phyloP scores from a whole-genome alignment of 2,113 vertebrate species.

The Oncorhynchus mykiss region DNA sequence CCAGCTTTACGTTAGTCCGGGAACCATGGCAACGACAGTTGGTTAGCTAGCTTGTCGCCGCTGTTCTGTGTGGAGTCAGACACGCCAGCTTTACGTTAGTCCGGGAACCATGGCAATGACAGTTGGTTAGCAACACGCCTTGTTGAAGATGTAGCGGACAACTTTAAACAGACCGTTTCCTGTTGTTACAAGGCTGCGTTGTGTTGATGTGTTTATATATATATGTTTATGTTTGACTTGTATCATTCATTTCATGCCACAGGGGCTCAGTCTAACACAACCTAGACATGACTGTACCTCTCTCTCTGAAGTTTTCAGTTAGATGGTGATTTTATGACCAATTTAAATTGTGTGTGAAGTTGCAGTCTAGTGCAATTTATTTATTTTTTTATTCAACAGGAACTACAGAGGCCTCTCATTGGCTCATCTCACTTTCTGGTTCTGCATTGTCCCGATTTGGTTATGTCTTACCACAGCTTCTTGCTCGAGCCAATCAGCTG shows the following conservation, averaged over 20 bases:
- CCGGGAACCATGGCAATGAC: no score
- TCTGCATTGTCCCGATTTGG: conserved; percentile 46
- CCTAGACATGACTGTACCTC: conserved; percentile 11
- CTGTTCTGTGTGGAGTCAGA: no score
- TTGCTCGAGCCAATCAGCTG: conserved; percentile 97
- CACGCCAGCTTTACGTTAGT: no score
- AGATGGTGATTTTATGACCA: not conserved
- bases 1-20: no score
- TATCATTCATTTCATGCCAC: conserved; percentile 45
- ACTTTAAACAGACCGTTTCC: no score
- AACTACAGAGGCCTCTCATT: conserved; percentile 30
- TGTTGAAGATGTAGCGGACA: no score
- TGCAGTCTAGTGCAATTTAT: not conserved
- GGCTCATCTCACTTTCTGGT: conserved; percentile 55
- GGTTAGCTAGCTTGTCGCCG: no score
- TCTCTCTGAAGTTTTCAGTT: not conserved
- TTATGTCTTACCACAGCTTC: conserved; percentile 96
- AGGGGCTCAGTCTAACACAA: conserved; percentile 44
- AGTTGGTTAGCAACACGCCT: no score
- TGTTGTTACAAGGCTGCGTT: not conserved
- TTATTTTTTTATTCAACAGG: conserved; percentile 29
- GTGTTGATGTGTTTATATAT: not conserved
- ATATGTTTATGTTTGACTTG: conserved; percentile 25
- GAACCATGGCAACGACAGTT: no score
- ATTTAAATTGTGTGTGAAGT: not conserved